Percentiles rank a stretch among this genome's conserved stretches.
Evolutionary conservation across 2,113 vertebrate species (phyloP).

Genomic region (Cinclus mexicanus): DNA sequence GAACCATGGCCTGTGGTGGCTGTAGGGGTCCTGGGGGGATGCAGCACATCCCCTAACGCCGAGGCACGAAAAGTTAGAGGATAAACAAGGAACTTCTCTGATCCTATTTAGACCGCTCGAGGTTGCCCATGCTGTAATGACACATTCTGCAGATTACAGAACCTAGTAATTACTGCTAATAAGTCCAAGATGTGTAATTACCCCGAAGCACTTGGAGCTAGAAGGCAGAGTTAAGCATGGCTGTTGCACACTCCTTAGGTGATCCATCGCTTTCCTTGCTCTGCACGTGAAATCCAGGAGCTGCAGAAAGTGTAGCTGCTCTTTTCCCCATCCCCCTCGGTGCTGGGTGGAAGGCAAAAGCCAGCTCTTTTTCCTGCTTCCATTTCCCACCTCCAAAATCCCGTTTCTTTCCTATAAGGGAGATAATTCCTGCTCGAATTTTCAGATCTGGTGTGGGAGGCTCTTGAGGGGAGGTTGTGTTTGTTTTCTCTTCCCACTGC

Average conservation of each 20-base stretch:
- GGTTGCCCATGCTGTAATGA: background rate
- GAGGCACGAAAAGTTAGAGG: background rate
- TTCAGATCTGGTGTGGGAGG: background rate
- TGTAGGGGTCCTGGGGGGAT: background rate
- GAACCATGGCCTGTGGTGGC: background rate
- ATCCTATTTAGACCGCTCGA: background rate
- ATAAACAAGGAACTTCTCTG: background rate
- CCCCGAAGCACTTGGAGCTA: background rate
- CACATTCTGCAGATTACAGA: background rate
- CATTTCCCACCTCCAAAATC: background rate
- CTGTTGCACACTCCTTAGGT: background rate
- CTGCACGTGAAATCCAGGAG: background rate
- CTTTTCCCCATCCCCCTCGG: background rate
- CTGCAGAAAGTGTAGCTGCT: background rate
- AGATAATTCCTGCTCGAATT: background rate
- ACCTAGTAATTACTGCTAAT: conserved; percentile 45
- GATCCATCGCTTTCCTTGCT: background rate
- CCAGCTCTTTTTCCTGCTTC: background rate
- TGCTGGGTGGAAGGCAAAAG: background rate
- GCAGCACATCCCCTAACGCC: background rate
- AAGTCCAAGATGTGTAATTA: conserved; percentile 41
- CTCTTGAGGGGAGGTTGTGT: background rate
- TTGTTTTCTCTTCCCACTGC: background rate
- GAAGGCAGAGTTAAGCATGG: background rate
- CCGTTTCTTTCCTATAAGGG: background rate